phyloP scores from a whole-genome alignment of 2,888 invertebrate genomes.

The Laspeyria flexula region DNA sequence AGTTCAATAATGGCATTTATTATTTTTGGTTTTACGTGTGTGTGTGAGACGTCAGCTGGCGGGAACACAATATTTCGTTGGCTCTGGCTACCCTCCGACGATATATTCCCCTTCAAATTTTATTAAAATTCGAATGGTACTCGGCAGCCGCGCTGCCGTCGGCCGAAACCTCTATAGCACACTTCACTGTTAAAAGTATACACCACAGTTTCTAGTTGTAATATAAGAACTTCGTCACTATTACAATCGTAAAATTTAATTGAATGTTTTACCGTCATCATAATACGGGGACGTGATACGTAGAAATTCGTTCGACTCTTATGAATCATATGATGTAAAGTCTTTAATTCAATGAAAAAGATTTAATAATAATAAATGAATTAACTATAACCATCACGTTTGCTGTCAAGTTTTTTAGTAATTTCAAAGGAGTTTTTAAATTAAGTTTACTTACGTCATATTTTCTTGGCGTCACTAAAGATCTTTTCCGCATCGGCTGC shows the following conservation, averaged over 20 bases:
- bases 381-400: not conserved
- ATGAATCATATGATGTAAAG: not conserved
- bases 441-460: not conserved
- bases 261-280: constrained; percentile 16
- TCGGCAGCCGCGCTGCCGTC: constrained; percentile 35
- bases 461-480: not conserved
- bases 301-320: constrained; percentile 14
- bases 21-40: constrained; percentile 37
- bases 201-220: constrained; percentile 46
- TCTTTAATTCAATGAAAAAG: constrained; percentile 1
- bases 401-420: not conserved
- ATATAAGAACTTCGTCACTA: constrained; percentile 25
- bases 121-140: constrained; percentile 75
- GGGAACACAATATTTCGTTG: constrained; percentile 57
- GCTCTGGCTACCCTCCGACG: constrained; percentile 49
- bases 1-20: constrained; percentile 46
- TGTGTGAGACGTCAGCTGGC: constrained; percentile 62
- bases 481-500: constrained; percentile 11
- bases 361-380: constrained; percentile 1
- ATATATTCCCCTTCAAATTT: constrained; percentile 76
- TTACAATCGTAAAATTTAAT: constrained; percentile 39
- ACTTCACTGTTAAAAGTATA: constrained; percentile 50
- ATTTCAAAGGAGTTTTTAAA: not conserved
- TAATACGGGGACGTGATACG: constrained; percentile 24
- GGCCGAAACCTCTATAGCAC: constrained; percentile 24